Conservation (phyloP, 2,888 invertebrate species). For the Scelioninae gen. 1 region DNA sequence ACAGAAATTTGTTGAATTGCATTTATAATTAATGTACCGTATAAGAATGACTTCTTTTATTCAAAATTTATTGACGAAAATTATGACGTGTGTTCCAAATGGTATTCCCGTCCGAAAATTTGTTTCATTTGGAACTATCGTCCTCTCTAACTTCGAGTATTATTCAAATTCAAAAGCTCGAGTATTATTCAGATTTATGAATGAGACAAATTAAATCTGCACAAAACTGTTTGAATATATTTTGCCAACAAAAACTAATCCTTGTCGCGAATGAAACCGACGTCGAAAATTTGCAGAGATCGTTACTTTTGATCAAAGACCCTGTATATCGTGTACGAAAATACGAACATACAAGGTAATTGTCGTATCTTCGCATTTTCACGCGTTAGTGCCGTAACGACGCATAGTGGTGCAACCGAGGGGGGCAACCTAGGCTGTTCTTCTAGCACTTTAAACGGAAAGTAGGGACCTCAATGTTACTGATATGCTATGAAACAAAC, state of each 20-base stretch:
- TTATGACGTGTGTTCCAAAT: constrained; percentile 21
- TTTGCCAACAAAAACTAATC: neutral
- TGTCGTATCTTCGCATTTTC: constrained; percentile 44
- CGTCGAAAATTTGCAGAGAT: constrained; percentile 37
- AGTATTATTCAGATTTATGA: neutral
- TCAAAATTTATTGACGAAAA: constrained; percentile 16
- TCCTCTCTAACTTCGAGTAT: constrained; percentile 37
- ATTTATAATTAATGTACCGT: constrained; percentile 18
- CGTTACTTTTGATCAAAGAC: constrained; percentile 74
- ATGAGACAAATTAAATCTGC: neutral
- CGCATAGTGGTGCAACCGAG: constrained; percentile 84
- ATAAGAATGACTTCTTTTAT: constrained; percentile 39
- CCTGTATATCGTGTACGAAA: constrained; percentile 69
- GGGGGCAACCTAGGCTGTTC: constrained; percentile 88
- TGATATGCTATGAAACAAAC: constrained; percentile 76
- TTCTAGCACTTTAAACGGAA: constrained; percentile 88
- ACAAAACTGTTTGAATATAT: neutral
- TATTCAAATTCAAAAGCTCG: constrained; percentile 12
- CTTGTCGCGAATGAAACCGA: constrained; percentile 25
- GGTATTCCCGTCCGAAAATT: neutral
- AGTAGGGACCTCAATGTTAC: constrained; percentile 85
- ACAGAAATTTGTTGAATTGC: constrained; percentile 36
- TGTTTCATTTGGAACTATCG: constrained; percentile 44
- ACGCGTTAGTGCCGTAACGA: constrained; percentile 71
- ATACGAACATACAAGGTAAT: constrained; percentile 8